These are phyloP conservation scores for Drymonia ruficornis DNA, from an alignment of 2,888 invertebrate species.

Conservation along the genomic window DNA sequence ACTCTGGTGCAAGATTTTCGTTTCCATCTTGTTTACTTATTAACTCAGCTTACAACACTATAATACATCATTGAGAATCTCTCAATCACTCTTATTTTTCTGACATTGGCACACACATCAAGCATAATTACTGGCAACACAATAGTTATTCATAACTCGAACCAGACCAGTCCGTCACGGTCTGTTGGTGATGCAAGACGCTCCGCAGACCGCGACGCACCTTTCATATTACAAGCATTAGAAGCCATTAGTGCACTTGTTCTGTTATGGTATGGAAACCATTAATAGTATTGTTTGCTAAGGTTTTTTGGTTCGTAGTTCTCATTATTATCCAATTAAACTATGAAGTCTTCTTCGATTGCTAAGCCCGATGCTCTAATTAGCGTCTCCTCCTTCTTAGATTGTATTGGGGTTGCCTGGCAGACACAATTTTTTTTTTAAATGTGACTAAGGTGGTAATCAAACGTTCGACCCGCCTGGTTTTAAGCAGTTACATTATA, in stretches of 20 bases:
- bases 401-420: too few relatives aligned
- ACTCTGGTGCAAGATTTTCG: too few relatives aligned
- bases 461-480: too few relatives aligned
- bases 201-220: constrained; percentile 54
- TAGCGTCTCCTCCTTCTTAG: too few relatives aligned
- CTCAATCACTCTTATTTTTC: constrained; percentile 6
- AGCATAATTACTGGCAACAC: constrained; percentile 21
- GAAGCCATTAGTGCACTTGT: constrained; percentile 32
- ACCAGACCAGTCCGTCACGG: constrained; percentile 48
- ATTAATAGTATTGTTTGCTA: constrained; percentile 3
- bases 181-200: constrained; percentile 61
- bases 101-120: constrained; percentile 28
- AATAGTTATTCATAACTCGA: constrained; percentile 25
- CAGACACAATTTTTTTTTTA: too few relatives aligned
- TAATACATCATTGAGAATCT: background rate
- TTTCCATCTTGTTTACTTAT: background rate
- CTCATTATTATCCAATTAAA: too few relatives aligned
- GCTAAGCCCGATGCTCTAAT: too few relatives aligned
- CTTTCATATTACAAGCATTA: constrained; percentile 36
- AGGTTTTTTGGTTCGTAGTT: too few relatives aligned
- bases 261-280: constrained; percentile 16
- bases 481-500: too few relatives aligned
- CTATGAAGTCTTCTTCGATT: too few relatives aligned
- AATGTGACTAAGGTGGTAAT: too few relatives aligned
- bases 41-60: background rate